Conservation (phyloP, 2,113 vertebrate species). For the Delphinus delphis region DNA sequence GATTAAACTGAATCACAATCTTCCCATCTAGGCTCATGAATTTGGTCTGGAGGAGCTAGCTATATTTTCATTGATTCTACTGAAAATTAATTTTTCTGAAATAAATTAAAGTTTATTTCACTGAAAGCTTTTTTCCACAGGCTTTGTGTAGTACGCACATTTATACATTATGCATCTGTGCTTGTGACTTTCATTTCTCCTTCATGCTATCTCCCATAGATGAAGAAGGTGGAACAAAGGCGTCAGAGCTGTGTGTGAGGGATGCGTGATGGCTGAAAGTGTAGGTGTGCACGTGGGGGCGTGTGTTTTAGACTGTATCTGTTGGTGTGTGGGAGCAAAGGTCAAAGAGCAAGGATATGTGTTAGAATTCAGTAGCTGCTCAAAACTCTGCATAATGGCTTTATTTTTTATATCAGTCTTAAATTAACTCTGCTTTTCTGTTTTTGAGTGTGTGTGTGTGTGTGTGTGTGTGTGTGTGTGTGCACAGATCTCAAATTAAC, state of each 20-base stretch:
- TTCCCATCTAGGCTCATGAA: constrained; percentile 3
- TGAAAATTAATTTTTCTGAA: constrained; percentile 14
- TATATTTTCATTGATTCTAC: constrained; percentile 21
- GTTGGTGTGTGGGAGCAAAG: constrained; percentile 62
- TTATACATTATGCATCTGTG: neutral
- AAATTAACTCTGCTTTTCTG: constrained; percentile 7
- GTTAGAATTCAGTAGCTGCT: constrained; percentile 49
- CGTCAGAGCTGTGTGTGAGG: constrained; percentile 36
- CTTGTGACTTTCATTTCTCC: constrained; percentile 66
- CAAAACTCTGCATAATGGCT: neutral
- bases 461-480: neutral
- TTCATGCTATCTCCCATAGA: neutral
- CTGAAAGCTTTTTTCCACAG: neutral
- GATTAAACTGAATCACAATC: neutral
- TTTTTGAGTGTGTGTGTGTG: neutral
- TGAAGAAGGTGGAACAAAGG: constrained; percentile 64
- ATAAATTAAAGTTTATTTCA: constrained; percentile 18
- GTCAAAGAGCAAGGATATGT: constrained; percentile 43
- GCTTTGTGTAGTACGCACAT: neutral
- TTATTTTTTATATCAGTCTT: constrained; percentile 8
- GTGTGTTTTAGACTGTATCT: constrained; percentile 43
- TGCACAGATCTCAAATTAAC: neutral
- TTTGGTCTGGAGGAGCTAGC: neutral
- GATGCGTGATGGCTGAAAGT: neutral
- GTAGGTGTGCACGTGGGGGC: neutral